Percentiles rank a stretch among this genome's conserved stretches.
phyloP scores from a whole-genome alignment of 2,888 invertebrate species.

The Ptilodon capucinus region DNA sequence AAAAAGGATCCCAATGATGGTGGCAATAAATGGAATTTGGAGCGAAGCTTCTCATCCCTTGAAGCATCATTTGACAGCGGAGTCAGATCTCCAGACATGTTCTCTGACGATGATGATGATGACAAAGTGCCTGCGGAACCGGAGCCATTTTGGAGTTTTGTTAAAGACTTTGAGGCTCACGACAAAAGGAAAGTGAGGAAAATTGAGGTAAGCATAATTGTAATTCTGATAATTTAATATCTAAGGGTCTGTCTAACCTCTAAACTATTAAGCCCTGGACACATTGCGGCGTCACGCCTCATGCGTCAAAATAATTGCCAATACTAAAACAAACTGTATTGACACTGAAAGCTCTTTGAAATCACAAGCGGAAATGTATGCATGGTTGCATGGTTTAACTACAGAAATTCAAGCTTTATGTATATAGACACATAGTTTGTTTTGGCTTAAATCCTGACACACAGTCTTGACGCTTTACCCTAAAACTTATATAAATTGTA shows the following conservation, averaged over 20 bases:
- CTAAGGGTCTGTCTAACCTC: not conserved
- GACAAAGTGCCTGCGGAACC: slow-evolving; percentile 44
- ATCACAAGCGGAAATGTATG: no score
- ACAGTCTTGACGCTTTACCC: no score
- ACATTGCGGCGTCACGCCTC: no score
- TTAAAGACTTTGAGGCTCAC: slow-evolving; percentile 65
- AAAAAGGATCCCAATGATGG: slow-evolving; percentile 50
- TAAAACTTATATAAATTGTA: no score
- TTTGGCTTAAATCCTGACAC: no score
- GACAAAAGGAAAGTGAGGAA: slow-evolving; percentile 67
- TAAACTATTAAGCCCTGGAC: no score
- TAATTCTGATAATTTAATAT: not conserved
- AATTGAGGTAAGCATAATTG: slow-evolving; percentile 54
- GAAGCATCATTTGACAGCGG: slow-evolving; percentile 77
- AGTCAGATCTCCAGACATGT: slow-evolving; percentile 85
- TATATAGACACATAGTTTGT: no score
- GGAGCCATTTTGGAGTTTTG: slow-evolving; percentile 65
- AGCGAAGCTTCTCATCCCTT: slow-evolving; percentile 69
- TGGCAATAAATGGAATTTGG: slow-evolving; percentile 65
- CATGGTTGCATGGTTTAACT: no score
- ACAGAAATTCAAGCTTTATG: no score
- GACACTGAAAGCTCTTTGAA: no score
- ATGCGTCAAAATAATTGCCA: no score
- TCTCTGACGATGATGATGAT: slow-evolving; percentile 83
- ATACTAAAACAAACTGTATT: no score